phyloP scores from a whole-genome alignment of 2,888 invertebrate species.

The Palloptera scutellata region DNA sequence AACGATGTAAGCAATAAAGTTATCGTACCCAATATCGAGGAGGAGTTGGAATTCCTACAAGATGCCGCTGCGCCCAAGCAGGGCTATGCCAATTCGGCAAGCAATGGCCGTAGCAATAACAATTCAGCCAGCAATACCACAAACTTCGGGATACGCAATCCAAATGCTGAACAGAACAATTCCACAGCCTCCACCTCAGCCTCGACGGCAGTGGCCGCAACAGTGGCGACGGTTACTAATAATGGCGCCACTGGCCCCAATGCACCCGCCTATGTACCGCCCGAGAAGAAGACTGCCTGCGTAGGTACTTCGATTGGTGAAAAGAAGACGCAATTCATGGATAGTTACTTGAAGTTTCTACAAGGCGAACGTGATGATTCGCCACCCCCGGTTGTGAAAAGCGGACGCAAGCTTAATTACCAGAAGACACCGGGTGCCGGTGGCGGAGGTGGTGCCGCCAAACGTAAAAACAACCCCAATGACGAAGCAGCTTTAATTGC shows the following conservation, averaged over 20 bases:
- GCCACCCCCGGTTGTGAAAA: constrained; percentile 72
- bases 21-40: constrained; percentile 88
- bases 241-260: constrained; percentile 43
- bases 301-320: constrained; percentile 58
- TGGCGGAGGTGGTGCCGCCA: constrained; percentile 36
- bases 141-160: constrained; percentile 60
- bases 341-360: constrained; percentile 82
- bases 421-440: constrained; percentile 48
- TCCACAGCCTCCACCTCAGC: constrained; percentile 24
- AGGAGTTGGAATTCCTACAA: constrained; percentile 83
- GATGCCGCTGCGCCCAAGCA: constrained; percentile 54
- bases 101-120: constrained; percentile 40
- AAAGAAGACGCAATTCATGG: constrained; percentile 77
- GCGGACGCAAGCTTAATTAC: constrained; percentile 58
- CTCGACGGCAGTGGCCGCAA: constrained; percentile 41
- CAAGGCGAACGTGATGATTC: constrained; percentile 81
- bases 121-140: constrained; percentile 55
- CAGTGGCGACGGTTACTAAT: constrained; percentile 38
- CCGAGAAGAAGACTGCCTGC: constrained; percentile 54
- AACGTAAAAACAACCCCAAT: constrained; percentile 30
- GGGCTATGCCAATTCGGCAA: constrained; percentile 54
- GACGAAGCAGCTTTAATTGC: constrained; percentile 51
- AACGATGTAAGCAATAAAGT: constrained; percentile 82
- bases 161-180: constrained; percentile 42
- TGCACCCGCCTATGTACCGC: constrained; percentile 36